Evolutionary conservation across 2,113 vertebrate genomes (phyloP).

Genomic region (Aythya baeri): DNA sequence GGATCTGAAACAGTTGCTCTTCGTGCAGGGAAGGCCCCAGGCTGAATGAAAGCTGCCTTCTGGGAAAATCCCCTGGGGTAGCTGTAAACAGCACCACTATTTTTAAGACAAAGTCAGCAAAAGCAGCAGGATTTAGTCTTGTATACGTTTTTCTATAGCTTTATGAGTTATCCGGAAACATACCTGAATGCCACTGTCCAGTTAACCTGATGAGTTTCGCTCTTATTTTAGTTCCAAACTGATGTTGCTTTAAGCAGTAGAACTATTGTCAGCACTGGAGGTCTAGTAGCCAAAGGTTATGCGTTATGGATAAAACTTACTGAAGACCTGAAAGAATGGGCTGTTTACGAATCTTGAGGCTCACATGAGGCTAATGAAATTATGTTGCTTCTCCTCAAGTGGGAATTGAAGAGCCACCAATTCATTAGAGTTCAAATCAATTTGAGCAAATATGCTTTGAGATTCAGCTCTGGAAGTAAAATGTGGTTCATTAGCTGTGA

Average conservation of each 20-base stretch:
- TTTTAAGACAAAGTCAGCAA: background rate
- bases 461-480: slow-evolving; percentile 52
- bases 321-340: background rate
- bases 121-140: background rate
- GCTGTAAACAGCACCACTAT: background rate
- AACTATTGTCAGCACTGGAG: background rate
- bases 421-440: slow-evolving; percentile 53
- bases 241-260: background rate
- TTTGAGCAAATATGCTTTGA: slow-evolving; percentile 61
- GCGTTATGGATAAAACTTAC: background rate
- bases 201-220: background rate
- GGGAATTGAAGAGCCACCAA: slow-evolving; percentile 47
- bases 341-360: slow-evolving; percentile 17
- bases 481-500: slow-evolving; percentile 65
- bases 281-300: background rate
- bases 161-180: background rate
- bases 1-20: background rate
- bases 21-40: background rate
- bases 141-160: background rate
- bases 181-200: background rate
- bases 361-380: slow-evolving; percentile 60
- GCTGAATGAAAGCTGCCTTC: background rate
- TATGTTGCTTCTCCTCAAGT: slow-evolving; percentile 57
- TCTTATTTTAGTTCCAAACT: background rate
- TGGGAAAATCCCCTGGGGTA: background rate